phyloP scores from a whole-genome alignment of 2,888 invertebrate genomes.

The Trichacis sp. region DNA sequence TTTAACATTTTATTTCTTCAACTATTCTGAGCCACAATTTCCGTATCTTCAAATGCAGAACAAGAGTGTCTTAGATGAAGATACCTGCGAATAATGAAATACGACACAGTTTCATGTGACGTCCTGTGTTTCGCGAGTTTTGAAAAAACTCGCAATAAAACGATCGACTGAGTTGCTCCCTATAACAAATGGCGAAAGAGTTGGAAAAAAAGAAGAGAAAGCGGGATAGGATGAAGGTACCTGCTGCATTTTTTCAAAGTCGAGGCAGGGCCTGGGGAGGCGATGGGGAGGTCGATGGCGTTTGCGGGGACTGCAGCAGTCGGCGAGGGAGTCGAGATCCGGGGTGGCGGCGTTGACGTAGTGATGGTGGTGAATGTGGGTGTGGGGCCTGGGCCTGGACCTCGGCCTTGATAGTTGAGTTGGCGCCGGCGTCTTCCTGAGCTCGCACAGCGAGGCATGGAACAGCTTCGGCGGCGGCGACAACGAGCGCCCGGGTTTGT shows the following conservation, averaged over 20 bases:
- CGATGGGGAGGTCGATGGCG: constrained; percentile 68
- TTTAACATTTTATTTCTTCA: no score
- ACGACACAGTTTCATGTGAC: no score
- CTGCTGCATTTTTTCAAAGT: constrained; percentile 98
- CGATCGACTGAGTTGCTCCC: no score
- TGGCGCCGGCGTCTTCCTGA: constrained; percentile 49
- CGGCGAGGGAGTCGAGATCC: constrained; percentile 71
- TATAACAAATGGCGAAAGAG: no score
- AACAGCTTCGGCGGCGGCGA: constrained; percentile 71
- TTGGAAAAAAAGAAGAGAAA: no score
- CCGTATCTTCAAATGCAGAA: no score
- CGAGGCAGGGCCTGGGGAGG: constrained; percentile 87
- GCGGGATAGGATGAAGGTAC: constrained; percentile 70
- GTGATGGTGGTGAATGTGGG: constrained; percentile 49
- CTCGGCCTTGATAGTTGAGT: constrained; percentile 67
- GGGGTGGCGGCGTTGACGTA: constrained; percentile 48
- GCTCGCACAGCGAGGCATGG: constrained; percentile 55
- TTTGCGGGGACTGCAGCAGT: constrained; percentile 73
- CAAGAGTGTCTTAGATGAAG: no score
- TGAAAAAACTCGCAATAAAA: no score
- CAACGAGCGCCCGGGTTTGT: constrained; percentile 77
- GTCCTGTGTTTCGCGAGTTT: no score
- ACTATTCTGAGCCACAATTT: no score
- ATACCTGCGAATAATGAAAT: no score
- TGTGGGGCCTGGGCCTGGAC: constrained; percentile 67